Base-by-base conservation (phyloP, 1,140 invertebrate genomes). In the Tetraneura akinire region DNA sequence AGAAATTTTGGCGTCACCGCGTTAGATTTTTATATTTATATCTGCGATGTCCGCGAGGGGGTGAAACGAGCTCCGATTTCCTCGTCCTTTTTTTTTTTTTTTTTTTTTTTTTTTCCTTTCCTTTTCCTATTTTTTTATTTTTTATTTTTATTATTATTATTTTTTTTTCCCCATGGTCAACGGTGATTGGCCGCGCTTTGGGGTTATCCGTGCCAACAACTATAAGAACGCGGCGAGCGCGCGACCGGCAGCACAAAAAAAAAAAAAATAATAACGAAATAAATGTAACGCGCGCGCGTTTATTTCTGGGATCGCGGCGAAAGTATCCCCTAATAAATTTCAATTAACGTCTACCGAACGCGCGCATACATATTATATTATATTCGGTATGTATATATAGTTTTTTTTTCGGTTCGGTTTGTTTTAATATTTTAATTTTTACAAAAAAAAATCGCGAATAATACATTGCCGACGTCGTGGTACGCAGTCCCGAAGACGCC, bases 131-230 rank as follows among this genome's bases (percentile, higher is more conserved):
- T 23, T 21, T 4, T 18, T 37, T 49, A 16, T 23, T 23, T 21
- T 42, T 42, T 42, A n/a, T n/a, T n/a, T n/a, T n/a, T n/a, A n/a
- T n/a, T n/a, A n/a, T n/a, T n/a, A n/a, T n/a, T n/a, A n/a, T n/a
- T n/a, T n/a, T 57, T 76, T 57, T 74, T 45, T 60, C 37, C 42
- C 62, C 45, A 78, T 60, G 53, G 74, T 60, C 51, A 78, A 45
- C 74, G 74, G 37, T 78, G 74, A 78, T 78, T 78, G 74, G 74
- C 74, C 74, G 23, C 74, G 74, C 74, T 78, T 78, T 62, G 55
- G 74, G 53, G 53, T 55, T 78, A 78, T 78, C 21, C 74, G 74
- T 78, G 74, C 74, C 74, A 78, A 78, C 53, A 78, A 78, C 74
- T 60, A 37, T 37, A 60, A 78, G 74, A 55, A 78, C 10, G 53